Percentiles rank a stretch among this genome's conserved stretches.
These are phyloP conservation scores for Saccostrea echinata DNA, from an alignment of 1,140 invertebrate species.

Conservation along the genomic window DNA sequence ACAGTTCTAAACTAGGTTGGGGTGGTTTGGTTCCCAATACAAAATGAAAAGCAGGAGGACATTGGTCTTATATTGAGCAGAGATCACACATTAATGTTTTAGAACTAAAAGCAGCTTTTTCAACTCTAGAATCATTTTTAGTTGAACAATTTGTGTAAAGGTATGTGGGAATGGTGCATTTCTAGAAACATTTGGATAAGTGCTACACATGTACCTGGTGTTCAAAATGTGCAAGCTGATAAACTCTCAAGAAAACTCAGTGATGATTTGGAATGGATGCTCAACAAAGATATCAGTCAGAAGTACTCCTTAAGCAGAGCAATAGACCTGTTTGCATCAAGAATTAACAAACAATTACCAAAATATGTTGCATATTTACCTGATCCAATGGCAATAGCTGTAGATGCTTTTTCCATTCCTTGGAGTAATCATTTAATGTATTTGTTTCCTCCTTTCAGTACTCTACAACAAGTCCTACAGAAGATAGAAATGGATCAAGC, in stretches of 20 bases:
- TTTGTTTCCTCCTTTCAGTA: conserved; percentile 58
- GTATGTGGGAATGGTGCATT: conserved; percentile 48
- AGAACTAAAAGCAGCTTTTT: no score
- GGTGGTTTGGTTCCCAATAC: no score
- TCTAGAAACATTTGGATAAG: conserved; percentile 41
- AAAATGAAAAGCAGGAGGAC: no score
- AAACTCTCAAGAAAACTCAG: conserved; percentile 27
- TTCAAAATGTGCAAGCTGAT: conserved; percentile 49
- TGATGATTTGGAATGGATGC: conserved; percentile 52
- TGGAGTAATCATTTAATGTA: conserved; percentile 42
- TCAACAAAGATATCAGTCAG: conserved; percentile 10
- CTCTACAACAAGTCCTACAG: conserved; percentile 37
- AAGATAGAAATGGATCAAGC: conserved; percentile 31
- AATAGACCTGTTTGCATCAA: conserved; percentile 58
- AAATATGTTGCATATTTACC: conserved; percentile 58
- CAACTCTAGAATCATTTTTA: no score
- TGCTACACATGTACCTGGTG: conserved; percentile 46
- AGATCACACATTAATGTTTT: no score
- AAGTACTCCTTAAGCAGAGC: neutral
- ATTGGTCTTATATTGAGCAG: no score
- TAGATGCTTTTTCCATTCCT: no score
- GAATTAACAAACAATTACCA: conserved; percentile 51
- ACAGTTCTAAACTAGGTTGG: no score
- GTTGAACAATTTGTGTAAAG: conserved; percentile 25
- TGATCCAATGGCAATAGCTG: no score